Evolutionary conservation across 2,113 vertebrate genomes (phyloP), one percentile per base, ranked within the genome.

Genomic region (Lanius ludovicianus): DNA sequence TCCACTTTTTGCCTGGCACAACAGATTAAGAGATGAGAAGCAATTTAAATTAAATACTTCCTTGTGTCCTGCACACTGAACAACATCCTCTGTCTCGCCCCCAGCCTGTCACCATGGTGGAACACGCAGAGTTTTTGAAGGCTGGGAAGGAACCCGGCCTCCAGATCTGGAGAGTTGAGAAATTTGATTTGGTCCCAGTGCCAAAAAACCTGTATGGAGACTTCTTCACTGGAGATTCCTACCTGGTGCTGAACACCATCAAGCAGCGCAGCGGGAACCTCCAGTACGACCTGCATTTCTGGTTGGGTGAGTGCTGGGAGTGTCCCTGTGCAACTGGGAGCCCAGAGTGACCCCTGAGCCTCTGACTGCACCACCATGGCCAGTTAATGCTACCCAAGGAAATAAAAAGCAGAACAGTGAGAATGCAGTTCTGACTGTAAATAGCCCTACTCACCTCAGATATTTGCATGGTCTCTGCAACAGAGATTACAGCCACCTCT

Each of bases 151-250:
- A 98, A 31, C 97, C 99, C 0, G 99, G 99, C 76, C 99, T 99
- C 56, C 99, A 99, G 98, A 98, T 99, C 84, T 99, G 99, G 99
- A 98, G 99, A 56, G 97, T 99, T 7, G 99, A 99, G 97, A 99
- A 99, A 90, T 99, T 99, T 24, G 98, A 99, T 97, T 97, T 99
- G 97, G 99, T 99, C 6, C 98, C 99, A 0, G 99, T 99, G 89
- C 99, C 99, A 4, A 96, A 98, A 93, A 99, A 99, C 77, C 98
- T 99, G 14, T 98, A 99, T 0, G 99, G 99, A 59, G 98, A 99
- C 35, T 99, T 99, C 97, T 99, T 99, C 98, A 98, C 97, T 0
- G 99, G 99, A 5, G 99, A 99, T 13, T 99, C 99, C 44, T 99
- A 99, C 31, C 91, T 99, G 81, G 93, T 99, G 96, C 98, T 99